phyloP scores from a whole-genome alignment of 2,797 vertebrate genomes.

The Acipenser ruthenus region DNA sequence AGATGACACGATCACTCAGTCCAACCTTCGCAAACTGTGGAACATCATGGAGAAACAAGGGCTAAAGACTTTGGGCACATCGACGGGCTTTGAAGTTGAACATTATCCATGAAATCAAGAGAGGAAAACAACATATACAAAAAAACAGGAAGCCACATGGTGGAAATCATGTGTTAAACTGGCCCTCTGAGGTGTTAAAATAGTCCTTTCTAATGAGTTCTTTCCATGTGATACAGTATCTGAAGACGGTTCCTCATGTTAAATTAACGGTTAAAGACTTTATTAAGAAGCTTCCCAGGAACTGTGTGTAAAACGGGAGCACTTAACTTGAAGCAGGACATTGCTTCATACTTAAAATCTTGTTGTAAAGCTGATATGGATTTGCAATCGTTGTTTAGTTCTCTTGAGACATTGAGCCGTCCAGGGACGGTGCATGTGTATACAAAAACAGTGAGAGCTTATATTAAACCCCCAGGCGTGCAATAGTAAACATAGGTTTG shows the following conservation, averaged over 20 bases:
- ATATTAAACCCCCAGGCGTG: not conserved
- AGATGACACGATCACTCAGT: slow-evolving; percentile 92
- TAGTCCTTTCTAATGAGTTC: not conserved
- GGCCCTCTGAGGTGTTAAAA: not conserved
- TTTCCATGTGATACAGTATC: not conserved
- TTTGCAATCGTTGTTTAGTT: slow-evolving; percentile 26
- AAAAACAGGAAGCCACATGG: slow-evolving; percentile 15
- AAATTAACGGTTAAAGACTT: not conserved
- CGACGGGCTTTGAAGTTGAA: slow-evolving; percentile 25
- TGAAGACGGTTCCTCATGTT: not conserved
- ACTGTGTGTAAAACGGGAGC: slow-evolving; percentile 37
- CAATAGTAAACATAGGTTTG: not conserved
- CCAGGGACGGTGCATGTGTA: slow-evolving; percentile 22
- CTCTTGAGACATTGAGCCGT: slow-evolving; percentile 19
- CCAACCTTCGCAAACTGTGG: slow-evolving; percentile 95
- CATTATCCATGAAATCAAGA: not conserved
- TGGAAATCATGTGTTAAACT: not conserved
- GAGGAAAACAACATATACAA: slow-evolving; percentile 31
- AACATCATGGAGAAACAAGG: slow-evolving; percentile 99
- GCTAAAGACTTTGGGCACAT: slow-evolving; percentile 68
- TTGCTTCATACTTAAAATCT: slow-evolving; percentile 50
- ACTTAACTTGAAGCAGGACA: slow-evolving; percentile 51
- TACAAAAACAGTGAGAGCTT: slow-evolving; percentile 15
- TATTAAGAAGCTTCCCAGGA: slow-evolving; percentile 21
- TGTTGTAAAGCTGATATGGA: slow-evolving; percentile 30